A percentile compares a stretch with the other conserved stretches of the same genome.
These are phyloP conservation scores for Macrosoma leucophasiata DNA, from an alignment of 2,888 invertebrate species.

Conservation along the genomic window DNA sequence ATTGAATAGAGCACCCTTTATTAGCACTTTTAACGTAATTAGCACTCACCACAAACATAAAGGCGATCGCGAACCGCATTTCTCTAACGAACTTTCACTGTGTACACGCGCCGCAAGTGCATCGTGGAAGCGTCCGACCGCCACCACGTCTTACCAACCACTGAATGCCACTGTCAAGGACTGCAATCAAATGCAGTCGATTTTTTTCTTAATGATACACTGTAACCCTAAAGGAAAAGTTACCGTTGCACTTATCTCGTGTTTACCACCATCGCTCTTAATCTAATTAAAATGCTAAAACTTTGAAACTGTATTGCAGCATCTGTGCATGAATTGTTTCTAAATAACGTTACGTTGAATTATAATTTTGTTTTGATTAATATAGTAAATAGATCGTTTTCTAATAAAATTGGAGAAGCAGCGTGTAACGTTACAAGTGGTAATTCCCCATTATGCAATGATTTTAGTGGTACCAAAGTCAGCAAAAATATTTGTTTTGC, in stretches of 20 bases:
- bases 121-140: constrained; percentile 52
- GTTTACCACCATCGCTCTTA: constrained; percentile 5
- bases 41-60: constrained; percentile 74
- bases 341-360: too few relatives aligned
- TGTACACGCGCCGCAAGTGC: constrained; percentile 42
- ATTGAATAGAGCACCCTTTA: too few relatives aligned
- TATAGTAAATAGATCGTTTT: too few relatives aligned
- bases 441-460: too few relatives aligned
- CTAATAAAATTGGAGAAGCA: too few relatives aligned
- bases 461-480: too few relatives aligned
- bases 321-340: too few relatives aligned
- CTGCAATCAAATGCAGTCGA: constrained; percentile 45
- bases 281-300: too few relatives aligned
- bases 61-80: constrained; percentile 68
- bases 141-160: constrained; percentile 50
- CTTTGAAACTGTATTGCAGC: too few relatives aligned
- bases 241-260: constrained; percentile 38
- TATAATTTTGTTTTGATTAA: too few relatives aligned
- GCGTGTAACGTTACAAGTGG: too few relatives aligned
- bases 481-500: too few relatives aligned
- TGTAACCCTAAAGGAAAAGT: constrained; percentile 49
- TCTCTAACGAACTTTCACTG: constrained; percentile 72
- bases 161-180: constrained; percentile 60
- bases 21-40: constrained; percentile 40
- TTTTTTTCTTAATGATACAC: constrained; percentile 35